Evolutionary conservation across 30 jellyfish, hydroid and myxozoan genomes (phyloP).

Genomic region (Cassiopea andromeda): DNA sequence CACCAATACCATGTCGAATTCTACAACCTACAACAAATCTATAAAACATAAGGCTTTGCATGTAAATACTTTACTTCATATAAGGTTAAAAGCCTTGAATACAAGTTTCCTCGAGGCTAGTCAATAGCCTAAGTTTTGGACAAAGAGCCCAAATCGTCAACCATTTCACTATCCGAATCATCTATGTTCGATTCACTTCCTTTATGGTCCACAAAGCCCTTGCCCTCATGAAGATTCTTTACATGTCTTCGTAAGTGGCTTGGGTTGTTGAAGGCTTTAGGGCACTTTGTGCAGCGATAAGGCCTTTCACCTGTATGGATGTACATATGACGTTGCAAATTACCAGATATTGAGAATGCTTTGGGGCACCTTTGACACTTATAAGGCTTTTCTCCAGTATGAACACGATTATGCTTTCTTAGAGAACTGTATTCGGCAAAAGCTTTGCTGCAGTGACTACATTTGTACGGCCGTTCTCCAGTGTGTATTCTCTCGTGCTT

Average conservation of each 20-base stretch:
- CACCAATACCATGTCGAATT: too few relatives aligned
- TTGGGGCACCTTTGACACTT: slow-evolving; percentile 88
- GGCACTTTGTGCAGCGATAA: slow-evolving; percentile 84
- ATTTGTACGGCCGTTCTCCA: slow-evolving; percentile 92
- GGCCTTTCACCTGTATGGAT: slow-evolving; percentile 97
- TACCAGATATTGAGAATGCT: slow-evolving; percentile 97
- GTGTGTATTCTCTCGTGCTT: slow-evolving; percentile 96
- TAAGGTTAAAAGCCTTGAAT: too few relatives aligned
- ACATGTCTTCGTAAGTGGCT: slow-evolving; percentile 95
- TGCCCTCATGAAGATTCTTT: slow-evolving; percentile 77
- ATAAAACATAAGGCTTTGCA: too few relatives aligned
- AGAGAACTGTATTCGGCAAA: slow-evolving; percentile 95
- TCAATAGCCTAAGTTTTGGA: neutral
- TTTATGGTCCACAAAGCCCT: slow-evolving; percentile 3
- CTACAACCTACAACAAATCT: too few relatives aligned
- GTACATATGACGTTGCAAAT: slow-evolving; percentile 90
- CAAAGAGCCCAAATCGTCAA: slow-evolving; percentile 16
- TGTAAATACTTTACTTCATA: too few relatives aligned
- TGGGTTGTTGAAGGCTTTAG: slow-evolving; percentile 93
- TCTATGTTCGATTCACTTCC: slow-evolving; percentile 25
- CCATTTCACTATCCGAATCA: slow-evolving; percentile 37
- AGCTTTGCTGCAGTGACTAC: slow-evolving; percentile 81
- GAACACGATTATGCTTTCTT: slow-evolving; percentile 87
- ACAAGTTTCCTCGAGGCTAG: too few relatives aligned
- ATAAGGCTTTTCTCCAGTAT: slow-evolving; percentile 95